Base-by-base conservation (phyloP, 2,888 invertebrate species). In the Blomia tropicalis region DNA sequence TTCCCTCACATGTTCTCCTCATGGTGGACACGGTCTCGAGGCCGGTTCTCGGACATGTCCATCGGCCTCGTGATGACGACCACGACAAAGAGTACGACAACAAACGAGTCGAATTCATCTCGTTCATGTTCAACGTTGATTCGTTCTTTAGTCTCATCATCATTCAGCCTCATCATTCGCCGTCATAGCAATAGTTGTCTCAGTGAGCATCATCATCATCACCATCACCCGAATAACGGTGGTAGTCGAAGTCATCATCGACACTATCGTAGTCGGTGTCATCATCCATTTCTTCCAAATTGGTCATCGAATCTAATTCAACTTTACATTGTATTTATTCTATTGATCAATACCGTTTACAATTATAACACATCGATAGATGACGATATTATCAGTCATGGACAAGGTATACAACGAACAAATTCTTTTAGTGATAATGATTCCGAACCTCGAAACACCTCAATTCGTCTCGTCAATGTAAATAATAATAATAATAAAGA, bases 261-360 rank as follows among this genome's bases (percentile, higher is more conserved):
- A n/a, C 30, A 56, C 23, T 56, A 56, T 36, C 56, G 56, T 25
- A 11, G 29, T 56, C 56, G 56, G 17, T 56, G 56, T 56, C 56
- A 56, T 36, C 56, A 56, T 56, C 56, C 56, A 19, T 56, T 56
- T 56, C 29, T 56, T 22, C 51, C 7, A 11, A 11, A 11, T 47
- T 47, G 7, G 23, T n/a, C 51, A 7, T 47, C 51, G 7, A 47
- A 47, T 47, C 22, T 47, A 19, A 14, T 41, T 41, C 51, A 11
- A 47, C 22, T 47, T n/a, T 25, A 27, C 27, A 47, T n/a, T 7
- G 14, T 19, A n/a, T 47, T 22, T 36, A 36, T 36, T 36, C 36
- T 36, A 11, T 36, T 36, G 36, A 36, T 36, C 7, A 36, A 17
- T 36, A 11, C 17, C 7, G 36, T 36, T 36, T 36, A 7, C 7